Evolutionary conservation across 2,888 invertebrate genomes (phyloP).

Genomic region (Hesperia comma): DNA sequence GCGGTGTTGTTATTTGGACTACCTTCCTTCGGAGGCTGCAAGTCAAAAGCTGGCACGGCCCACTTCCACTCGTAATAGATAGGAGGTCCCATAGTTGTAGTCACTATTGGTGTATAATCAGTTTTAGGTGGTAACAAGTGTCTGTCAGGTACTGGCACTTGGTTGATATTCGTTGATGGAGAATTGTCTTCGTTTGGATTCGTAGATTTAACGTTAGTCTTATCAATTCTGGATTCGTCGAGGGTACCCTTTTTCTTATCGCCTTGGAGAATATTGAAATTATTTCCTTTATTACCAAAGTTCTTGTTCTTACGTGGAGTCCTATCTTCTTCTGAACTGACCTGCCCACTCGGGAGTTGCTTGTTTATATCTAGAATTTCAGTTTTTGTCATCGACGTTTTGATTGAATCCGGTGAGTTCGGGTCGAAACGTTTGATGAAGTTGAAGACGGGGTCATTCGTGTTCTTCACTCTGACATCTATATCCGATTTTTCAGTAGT

Average conservation of each 20-base stretch:
- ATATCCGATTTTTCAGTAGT: constrained; percentile 53
- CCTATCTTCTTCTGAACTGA: constrained; percentile 71
- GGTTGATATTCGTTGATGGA: constrained; percentile 29
- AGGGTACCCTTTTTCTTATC: constrained; percentile 59
- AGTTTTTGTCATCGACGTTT: constrained; percentile 70
- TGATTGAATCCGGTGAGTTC: constrained; percentile 64
- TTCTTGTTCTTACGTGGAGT: constrained; percentile 65
- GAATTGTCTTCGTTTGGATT: constrained; percentile 1
- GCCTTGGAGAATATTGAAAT: constrained; percentile 57
- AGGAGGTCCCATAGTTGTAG: constrained; percentile 85
- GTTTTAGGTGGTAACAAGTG: constrained; percentile 83
- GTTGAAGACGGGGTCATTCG: constrained; percentile 62
- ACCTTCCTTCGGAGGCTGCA: constrained; percentile 80
- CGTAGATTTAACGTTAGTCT: constrained; percentile 51
- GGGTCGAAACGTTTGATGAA: constrained; percentile 80
- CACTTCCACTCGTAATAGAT: constrained; percentile 87
- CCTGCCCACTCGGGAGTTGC: constrained; percentile 68
- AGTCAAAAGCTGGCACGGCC: constrained; percentile 85
- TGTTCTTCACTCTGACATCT: constrained; percentile 52
- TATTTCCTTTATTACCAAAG: constrained; percentile 49
- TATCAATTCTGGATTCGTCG: constrained; percentile 59
- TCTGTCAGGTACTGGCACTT: constrained; percentile 56
- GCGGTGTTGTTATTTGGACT: constrained; percentile 63
- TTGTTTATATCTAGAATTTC: constrained; percentile 71
- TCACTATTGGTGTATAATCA: constrained; percentile 64